Evolutionary conservation across 2,113 vertebrate species (phyloP).

Genomic region (Maccullochella peelii): DNA sequence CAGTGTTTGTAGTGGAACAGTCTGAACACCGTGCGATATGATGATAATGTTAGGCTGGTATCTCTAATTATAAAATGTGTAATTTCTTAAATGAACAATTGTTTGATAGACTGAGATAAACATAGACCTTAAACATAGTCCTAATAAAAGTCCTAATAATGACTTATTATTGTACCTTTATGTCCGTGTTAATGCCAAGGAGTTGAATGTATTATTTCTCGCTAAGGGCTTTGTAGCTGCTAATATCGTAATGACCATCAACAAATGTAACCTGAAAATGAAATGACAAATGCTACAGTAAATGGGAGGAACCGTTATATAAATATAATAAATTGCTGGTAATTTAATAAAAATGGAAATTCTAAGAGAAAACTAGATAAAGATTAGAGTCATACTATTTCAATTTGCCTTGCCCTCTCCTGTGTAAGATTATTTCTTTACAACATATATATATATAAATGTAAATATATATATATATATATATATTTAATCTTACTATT

Average conservation of each 20-base stretch:
- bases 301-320: background rate
- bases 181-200: background rate
- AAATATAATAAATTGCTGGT: background rate
- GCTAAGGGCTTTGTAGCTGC: background rate
- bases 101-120: background rate
- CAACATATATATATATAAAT: background rate
- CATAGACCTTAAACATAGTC: no score
- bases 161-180: background rate
- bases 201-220: background rate
- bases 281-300: background rate
- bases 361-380: background rate
- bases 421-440: background rate
- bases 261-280: background rate
- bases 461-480: no score
- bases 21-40: slow-evolving; percentile 25
- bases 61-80: background rate
- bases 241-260: background rate
- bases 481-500: background rate
- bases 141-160: background rate
- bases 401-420: background rate
- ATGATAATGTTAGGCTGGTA: slow-evolving; percentile 33
- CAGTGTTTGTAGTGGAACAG: slow-evolving; percentile 27
- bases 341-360: background rate
- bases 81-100: background rate
- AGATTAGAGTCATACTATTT: background rate